A percentile compares a stretch with the other conserved stretches of the same genome.
Conservation (phyloP, 2,113 vertebrate species). For the Ginglymostoma cirratum region DNA sequence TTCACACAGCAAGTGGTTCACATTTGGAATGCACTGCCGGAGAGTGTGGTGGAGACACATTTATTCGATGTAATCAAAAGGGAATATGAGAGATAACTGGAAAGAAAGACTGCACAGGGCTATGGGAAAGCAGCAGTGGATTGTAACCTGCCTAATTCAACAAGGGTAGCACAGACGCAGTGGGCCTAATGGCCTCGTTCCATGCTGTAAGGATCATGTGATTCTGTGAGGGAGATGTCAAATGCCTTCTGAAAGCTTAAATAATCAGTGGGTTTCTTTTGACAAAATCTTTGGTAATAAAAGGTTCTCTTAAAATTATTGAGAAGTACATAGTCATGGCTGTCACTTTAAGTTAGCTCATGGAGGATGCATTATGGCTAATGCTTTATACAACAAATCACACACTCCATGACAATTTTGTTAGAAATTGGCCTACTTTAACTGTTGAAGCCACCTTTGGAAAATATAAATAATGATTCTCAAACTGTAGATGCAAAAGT, state of each 20-base stretch:
- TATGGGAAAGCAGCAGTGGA: neutral
- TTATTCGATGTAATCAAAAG: no score
- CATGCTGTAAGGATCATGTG: neutral
- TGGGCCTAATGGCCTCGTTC: no score
- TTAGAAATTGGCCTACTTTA: neutral
- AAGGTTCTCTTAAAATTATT: neutral
- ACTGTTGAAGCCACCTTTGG: neutral
- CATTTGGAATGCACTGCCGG: no score
- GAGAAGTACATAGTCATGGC: neutral
- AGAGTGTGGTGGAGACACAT: no score
- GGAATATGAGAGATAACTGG: no score
- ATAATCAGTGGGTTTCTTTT: neutral
- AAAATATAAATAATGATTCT: slow-evolving; percentile 1
- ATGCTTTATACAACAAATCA: neutral
- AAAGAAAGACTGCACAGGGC: neutral
- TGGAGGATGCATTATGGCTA: neutral
- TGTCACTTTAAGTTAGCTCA: neutral
- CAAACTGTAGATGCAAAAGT: neutral
- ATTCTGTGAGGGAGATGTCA: neutral
- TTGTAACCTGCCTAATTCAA: neutral
- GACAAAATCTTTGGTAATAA: neutral
- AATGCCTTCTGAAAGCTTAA: neutral
- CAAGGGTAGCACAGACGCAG: neutral
- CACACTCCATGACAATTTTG: neutral
- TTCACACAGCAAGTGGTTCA: no score